Base-by-base conservation (phyloP, 2,888 invertebrate species). In the Apamea crenata region DNA sequence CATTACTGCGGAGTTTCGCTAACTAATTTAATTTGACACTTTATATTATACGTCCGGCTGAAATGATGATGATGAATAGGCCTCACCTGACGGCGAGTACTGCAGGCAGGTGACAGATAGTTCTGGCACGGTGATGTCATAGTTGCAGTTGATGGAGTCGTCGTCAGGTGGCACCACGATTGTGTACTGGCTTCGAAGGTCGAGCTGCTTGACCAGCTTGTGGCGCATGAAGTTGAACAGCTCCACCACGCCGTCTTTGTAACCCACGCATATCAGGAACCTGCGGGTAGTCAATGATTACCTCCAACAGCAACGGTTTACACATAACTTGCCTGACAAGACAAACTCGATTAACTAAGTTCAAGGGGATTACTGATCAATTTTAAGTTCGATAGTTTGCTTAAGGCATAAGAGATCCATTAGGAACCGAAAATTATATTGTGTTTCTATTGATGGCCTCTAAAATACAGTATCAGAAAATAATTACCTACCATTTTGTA, bases 51-150 rank as follows among this genome's bases (percentile, higher is more conserved):
- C 4, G 56, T 56, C 53, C 25, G 10, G 53, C 16, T 53, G 3
- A 18, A 36, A 36, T 18, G 0, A n/a, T n/a, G 36, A 71, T 8
- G 40, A 63, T 14, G 7, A n/a, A 21, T 4, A n/a, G 7, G n/a
- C 16, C 32, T 84, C 89, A 97, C 98, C 97, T 93, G 96, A 95
- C 0, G 97, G 97, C 0, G 97, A 97, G 92, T 97, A 98, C 90
- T 97, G 96, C 5, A 98, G 88, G 76, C 96, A 96, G 0, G 96
- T 94, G 12, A 94, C 94, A 10, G 93, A 92, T 0, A 96, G 84
- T 14, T 91, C 85, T 0, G 97, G 97, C 25, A 92, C 86, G 1
- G 86, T 91, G 29, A 94, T 85, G 59, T 94, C 92, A 40, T 84
- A 89, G 84, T 93, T 91, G 71, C 93, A 91, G 47, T 91, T 93